These are phyloP conservation scores for Stomorhina lunata DNA, from an alignment of 2,888 invertebrate genomes.

Conservation along the genomic window DNA sequence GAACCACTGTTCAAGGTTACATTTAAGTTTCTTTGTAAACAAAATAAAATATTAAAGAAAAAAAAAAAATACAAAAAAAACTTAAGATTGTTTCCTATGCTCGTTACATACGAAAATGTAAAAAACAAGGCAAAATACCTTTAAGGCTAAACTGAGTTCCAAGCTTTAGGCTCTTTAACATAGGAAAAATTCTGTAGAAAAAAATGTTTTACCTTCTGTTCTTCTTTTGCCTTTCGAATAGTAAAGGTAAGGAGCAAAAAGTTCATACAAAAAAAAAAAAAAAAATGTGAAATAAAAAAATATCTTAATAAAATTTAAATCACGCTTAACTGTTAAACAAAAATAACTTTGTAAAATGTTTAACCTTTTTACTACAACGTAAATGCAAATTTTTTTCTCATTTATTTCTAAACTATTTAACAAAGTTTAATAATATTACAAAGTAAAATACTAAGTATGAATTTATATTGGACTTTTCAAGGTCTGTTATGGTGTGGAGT, in stretches of 20 bases:
- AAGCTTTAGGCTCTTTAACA: slow-evolving; percentile 28
- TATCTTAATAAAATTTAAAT: slow-evolving; percentile 48
- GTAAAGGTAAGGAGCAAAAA: slow-evolving; percentile 4
- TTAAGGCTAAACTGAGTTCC: background rate
- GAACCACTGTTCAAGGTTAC: background rate
- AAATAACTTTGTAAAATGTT: slow-evolving; percentile 51
- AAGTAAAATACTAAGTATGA: no score
- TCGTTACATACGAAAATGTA: background rate
- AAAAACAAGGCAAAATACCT: background rate
- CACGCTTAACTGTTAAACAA: slow-evolving; percentile 54
- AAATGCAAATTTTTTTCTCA: no score
- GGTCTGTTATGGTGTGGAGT: no score
- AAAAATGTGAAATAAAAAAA: background rate
- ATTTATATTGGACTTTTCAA: no score
- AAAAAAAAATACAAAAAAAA: background rate
- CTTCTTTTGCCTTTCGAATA: background rate
- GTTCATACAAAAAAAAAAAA: background rate
- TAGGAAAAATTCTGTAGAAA: background rate
- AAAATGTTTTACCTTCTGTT: slow-evolving; percentile 17
- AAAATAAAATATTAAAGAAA: background rate
- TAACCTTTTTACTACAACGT: slow-evolving; percentile 31
- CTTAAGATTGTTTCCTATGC: background rate
- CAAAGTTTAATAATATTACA: no score
- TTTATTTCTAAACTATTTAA: no score
- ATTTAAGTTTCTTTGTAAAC: background rate